Evolutionary conservation across 2,113 vertebrate species (phyloP), one percentile per base, ranked within the genome.

Genomic region (Heterotis niloticus): DNA sequence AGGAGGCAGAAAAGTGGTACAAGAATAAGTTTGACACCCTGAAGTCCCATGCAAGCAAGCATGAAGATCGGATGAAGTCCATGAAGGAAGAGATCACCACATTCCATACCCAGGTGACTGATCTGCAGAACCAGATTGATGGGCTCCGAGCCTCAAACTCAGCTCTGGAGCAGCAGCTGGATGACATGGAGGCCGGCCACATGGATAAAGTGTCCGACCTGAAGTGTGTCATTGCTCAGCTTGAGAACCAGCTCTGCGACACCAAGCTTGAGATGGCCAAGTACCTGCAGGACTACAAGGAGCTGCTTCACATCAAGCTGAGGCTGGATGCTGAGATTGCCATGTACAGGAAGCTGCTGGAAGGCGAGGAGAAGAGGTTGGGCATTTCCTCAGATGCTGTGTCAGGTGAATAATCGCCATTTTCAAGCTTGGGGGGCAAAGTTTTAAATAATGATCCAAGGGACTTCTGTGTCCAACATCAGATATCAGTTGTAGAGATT

Each of bases 1-100:
- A 91, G 80, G 93, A 94, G 75, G 92, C 92, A 0, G 92, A 94
- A 81, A 93, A 91, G 77, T 94, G 93, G 92, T 93, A 94, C 89
- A 94, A 93, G 85, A 80, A 81, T 83, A 94, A 94, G 80, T 92
- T 93, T 14, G 90, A 94, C 83, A 89, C 87, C 0, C 90, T 94
- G 20, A 93, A 93, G 67, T 82, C 87, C 64, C 88, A 91, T 0
- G 91, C 91, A 0, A 82, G 87, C 78, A 94, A 93, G 81, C 81
- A 91, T 0, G 90, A 94, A 75, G 84, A 82, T 10, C 86, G 92
- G 26, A 91, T 92, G 87, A 89, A 85, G 78, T 82, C 65, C 84
- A 93, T 92, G 87, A 94, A 90, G 85, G 88, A 92, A 0, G 92
- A 94, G 80, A 93, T 94, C 81, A 85, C 78, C 17, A 86, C 87